Evolutionary conservation across 2,888 invertebrate genomes (phyloP).

Genomic region (Agapostemon virescens): DNA sequence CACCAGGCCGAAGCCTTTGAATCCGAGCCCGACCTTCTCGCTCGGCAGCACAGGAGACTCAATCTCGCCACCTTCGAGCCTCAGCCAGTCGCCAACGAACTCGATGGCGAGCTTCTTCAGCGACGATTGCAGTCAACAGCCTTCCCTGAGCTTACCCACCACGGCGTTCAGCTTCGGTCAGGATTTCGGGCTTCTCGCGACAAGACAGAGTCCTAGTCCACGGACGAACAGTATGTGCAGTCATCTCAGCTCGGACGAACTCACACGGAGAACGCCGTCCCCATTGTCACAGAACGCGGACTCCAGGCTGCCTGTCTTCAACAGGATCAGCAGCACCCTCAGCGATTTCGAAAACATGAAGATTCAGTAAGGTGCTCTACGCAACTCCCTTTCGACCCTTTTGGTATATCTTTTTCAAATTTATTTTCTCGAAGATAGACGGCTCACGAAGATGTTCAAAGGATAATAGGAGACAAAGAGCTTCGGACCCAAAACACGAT

Average conservation of each 20-base stretch:
- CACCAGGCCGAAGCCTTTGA: constrained; percentile 78
- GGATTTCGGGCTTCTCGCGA: constrained; percentile 77
- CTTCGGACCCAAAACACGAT: constrained; percentile 23
- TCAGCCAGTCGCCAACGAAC: constrained; percentile 85
- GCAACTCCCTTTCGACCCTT: constrained; percentile 2
- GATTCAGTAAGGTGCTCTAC: constrained; percentile 64
- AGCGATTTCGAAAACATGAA: constrained; percentile 77
- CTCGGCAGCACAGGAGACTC: constrained; percentile 82
- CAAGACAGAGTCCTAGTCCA: constrained; percentile 81
- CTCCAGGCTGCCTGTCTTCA: constrained; percentile 90
- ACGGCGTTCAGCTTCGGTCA: constrained; percentile 76
- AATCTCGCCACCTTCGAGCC: constrained; percentile 84
- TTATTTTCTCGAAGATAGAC: background rate
- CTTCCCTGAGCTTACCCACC: constrained; percentile 77
- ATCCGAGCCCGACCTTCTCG: constrained; percentile 79
- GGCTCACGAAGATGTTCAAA: background rate
- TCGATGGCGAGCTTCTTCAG: constrained; percentile 84
- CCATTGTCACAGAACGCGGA: constrained; percentile 81
- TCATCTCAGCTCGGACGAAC: constrained; percentile 74
- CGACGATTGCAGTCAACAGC: constrained; percentile 81
- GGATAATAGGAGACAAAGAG: background rate
- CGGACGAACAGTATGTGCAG: constrained; percentile 79
- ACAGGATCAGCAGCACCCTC: constrained; percentile 84
- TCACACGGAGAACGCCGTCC: constrained; percentile 71
- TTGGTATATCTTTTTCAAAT: constrained; percentile 14